These are phyloP conservation scores for Anaspis maculata DNA, from an alignment of 2,888 invertebrate genomes.

Conservation along the genomic window DNA sequence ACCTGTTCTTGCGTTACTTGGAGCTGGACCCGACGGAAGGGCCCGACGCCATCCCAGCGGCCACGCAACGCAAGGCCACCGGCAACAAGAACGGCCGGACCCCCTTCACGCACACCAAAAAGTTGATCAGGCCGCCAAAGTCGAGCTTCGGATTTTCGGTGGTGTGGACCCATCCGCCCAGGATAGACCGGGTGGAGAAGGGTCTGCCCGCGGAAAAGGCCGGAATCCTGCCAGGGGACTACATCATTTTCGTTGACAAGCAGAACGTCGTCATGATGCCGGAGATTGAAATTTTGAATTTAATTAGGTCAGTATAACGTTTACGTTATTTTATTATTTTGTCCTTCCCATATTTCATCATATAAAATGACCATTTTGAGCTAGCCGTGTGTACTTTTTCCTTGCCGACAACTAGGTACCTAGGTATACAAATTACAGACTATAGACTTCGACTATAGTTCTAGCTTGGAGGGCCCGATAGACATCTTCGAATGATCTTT, in stretches of 20 bases:
- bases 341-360: no score
- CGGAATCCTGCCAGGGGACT: constrained; percentile 75
- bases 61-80: constrained; percentile 45
- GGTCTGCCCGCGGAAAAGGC: constrained; percentile 76
- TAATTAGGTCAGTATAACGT: constrained; percentile 45
- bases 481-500: no score
- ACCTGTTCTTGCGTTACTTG: constrained; percentile 61
- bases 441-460: no score
- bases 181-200: constrained; percentile 75
- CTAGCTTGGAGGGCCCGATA: no score
- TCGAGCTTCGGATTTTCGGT: constrained; percentile 78
- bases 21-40: constrained; percentile 72
- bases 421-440: no score
- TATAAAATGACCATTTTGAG: no score
- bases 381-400: no score
- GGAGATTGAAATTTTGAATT: constrained; percentile 60
- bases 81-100: constrained; percentile 60
- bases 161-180: constrained; percentile 82
- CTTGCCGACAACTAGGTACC: no score
- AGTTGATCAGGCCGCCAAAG: constrained; percentile 41
- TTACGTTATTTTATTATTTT: no score
- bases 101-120: constrained; percentile 73
- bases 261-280: constrained; percentile 79
- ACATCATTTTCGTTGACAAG: constrained; percentile 80
- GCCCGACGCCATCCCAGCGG: constrained; percentile 50